Evolutionary conservation across 2,888 invertebrate genomes (phyloP).

Genomic region (Ischnura elegans): DNA sequence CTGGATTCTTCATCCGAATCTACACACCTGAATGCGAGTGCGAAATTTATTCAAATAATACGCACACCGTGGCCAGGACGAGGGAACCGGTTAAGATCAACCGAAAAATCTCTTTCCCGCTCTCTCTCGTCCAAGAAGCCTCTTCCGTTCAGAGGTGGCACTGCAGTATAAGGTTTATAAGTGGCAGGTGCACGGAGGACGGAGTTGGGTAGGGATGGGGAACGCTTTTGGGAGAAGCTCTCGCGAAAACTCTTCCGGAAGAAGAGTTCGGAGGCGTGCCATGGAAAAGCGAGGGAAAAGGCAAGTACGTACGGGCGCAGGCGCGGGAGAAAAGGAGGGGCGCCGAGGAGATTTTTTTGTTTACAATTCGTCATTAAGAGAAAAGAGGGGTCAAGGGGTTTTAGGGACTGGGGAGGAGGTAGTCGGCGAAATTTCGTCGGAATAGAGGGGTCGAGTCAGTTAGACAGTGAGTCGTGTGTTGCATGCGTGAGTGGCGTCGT

Average conservation of each 20-base stretch:
- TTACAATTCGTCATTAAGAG: background rate
- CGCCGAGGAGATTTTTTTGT: background rate
- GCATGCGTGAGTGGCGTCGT: background rate
- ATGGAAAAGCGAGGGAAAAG: background rate
- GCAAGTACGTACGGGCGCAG: too few species aligned
- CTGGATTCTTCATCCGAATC: background rate
- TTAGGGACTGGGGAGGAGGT: background rate
- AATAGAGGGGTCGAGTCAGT: background rate
- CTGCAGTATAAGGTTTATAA: too few species aligned
- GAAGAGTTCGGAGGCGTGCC: background rate
- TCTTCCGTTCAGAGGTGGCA: background rate
- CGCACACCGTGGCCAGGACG: background rate
- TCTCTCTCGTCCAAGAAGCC: background rate
- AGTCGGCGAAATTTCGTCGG: background rate
- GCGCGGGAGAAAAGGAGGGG: too few species aligned
- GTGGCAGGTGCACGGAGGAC: constrained; percentile 2
- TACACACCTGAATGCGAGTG: background rate
- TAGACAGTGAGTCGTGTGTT: background rate
- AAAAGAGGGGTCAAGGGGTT: background rate
- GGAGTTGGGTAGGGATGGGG: background rate
- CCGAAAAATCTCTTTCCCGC: background rate
- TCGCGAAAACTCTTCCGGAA: background rate
- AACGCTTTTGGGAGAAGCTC: background rate
- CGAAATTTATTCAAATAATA: background rate
- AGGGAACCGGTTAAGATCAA: background rate